A percentile compares a stretch with the other conserved stretches of the same genome.
phyloP scores from a whole-genome alignment of 2,113 vertebrate genomes.

The Ceyx margarethae region DNA sequence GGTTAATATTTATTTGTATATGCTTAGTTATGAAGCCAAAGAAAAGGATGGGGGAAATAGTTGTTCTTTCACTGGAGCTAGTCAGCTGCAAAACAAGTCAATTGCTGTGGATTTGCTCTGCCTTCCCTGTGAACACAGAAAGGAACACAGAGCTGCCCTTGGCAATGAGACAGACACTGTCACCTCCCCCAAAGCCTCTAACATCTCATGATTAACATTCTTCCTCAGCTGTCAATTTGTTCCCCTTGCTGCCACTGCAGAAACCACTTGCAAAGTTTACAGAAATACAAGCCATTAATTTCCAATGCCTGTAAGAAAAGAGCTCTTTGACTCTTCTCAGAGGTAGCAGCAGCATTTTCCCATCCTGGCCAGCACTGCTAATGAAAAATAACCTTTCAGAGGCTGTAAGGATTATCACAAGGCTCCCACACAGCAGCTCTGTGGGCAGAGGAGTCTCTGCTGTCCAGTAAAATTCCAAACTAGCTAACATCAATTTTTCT shows the following conservation, averaged over 20 bases:
- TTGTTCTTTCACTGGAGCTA: not conserved
- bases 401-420: not conserved
- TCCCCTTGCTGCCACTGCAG: not conserved
- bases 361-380: not conserved
- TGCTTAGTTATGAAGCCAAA: not conserved
- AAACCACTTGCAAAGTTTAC: not conserved
- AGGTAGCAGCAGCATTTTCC: not conserved
- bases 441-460: not conserved
- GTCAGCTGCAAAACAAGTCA: not conserved
- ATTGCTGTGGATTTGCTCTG: not conserved
- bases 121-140: fast-evolving
- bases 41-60: not conserved
- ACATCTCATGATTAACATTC: too few relatives aligned
- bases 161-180: not conserved
- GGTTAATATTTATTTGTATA: not conserved
- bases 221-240: not conserved
- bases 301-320: not conserved
- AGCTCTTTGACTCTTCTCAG: not conserved
- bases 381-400: not conserved
- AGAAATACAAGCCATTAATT: not conserved
- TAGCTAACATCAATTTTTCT: not conserved
- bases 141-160: not conserved
- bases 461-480: not conserved
- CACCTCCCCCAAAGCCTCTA: not conserved
- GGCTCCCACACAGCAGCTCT: not conserved